Evolutionary conservation across 2,113 vertebrate species (phyloP), one percentile per base, ranked within the genome.

Genomic region (Chionis minor): DNA sequence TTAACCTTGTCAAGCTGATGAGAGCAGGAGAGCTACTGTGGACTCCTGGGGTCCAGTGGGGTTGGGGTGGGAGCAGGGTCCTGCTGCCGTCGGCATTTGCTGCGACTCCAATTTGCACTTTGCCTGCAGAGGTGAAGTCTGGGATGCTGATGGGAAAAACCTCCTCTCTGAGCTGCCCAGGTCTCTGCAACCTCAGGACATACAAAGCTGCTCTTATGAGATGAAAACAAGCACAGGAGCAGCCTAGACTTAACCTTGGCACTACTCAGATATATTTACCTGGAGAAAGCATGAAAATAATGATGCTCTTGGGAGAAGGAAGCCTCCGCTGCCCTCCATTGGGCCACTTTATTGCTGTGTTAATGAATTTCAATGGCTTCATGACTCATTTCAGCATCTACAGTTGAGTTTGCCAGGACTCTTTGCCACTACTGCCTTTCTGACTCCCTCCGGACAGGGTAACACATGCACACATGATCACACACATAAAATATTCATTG

Each of bases 1-100:
- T 96, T 91, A 77, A 87, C 92, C 92, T 70, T 74, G 90, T 85
- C 91, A 86, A 49, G 49, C 54, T 95, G 93, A 82, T 33, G 70
- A 58, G 88, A 73, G 80, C 78, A 56, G 82, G 59, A 62, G 51
- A 56, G 86, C 89, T 91, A 22, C 93, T 38, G 79, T 20, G 28
- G 40, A 56, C 63, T 84, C 45, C 71, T 8, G 40, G 67, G 63
- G 62, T n/a, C 73, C 1, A 6, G 38, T 8, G 40, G 51, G 71
- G 56, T 9, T 32, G 65, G 49, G 30, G 45, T 10, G 6, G 44
- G 61, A 35, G 33, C 28, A 8, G 28, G 15, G 17, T 32, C 38
- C 73, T 21, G 54, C 26, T 1, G 8, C 59, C 1, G 0, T 23
- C 4, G 3, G 63, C 28, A 7, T 15, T 58, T 33, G 8, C 40